Conservation (phyloP, 2,888 invertebrate genomes). For the Harpalus rufipes region DNA sequence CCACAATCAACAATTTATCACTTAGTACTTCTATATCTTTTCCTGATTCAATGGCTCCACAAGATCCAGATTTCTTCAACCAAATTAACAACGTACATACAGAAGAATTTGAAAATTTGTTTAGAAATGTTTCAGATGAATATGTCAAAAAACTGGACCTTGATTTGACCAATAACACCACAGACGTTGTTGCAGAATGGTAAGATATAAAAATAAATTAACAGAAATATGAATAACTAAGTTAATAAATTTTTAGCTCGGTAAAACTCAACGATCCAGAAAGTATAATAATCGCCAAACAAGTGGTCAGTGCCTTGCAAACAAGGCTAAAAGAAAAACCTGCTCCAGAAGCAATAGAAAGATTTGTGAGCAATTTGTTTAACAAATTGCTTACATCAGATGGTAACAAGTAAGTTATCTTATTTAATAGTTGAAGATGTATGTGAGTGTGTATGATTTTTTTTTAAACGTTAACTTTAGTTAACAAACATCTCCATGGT, state of each 20-base stretch:
- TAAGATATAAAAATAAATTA: not conserved
- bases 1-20: slow-evolving; percentile 69
- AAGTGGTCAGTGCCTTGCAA: slow-evolving; percentile 71
- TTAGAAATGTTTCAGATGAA: slow-evolving; percentile 69
- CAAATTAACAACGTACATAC: slow-evolving; percentile 71
- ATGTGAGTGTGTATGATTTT: too few relatives aligned
- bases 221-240: not conserved
- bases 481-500: too few relatives aligned
- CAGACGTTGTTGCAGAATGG: not conserved
- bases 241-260: slow-evolving; percentile 24
- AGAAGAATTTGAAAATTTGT: slow-evolving; percentile 73
- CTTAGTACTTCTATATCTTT: slow-evolving; percentile 39
- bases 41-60: not conserved
- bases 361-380: slow-evolving; percentile 72
- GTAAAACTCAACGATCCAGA: slow-evolving; percentile 69
- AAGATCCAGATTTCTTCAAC: slow-evolving; percentile 62
- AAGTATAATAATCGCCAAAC: slow-evolving; percentile 68
- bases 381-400: slow-evolving; percentile 69
- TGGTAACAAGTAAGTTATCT: slow-evolving; percentile 73
- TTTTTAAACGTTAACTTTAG: too few relatives aligned
- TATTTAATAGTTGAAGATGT: too few relatives aligned
- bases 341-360: slow-evolving; percentile 68
- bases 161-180: slow-evolving; percentile 7
- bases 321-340: slow-evolving; percentile 73
- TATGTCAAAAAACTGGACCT: slow-evolving; percentile 61